These are phyloP conservation scores for Nasonia longicornis DNA, from an alignment of 1,140 invertebrate species.

Conservation along the genomic window DNA sequence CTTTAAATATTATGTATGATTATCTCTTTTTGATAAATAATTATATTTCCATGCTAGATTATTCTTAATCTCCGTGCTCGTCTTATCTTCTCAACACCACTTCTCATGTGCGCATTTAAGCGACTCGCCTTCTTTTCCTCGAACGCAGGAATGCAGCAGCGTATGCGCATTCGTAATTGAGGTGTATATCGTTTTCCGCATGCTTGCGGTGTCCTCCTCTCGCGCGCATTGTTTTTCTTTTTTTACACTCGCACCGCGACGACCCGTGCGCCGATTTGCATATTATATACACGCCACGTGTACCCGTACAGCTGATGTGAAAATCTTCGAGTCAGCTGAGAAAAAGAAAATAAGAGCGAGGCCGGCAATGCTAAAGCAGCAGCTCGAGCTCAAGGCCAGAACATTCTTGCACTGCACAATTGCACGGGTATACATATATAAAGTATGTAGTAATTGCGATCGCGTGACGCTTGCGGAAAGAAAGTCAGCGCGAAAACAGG, in stretches of 20 bases:
- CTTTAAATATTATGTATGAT: background rate
- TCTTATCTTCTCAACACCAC: too few relatives aligned
- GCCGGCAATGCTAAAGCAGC: background rate
- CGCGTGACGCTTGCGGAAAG: background rate
- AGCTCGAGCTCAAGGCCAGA: background rate
- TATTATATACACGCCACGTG: background rate
- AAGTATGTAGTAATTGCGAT: background rate
- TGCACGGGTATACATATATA: background rate
- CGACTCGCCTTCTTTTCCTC: too few relatives aligned
- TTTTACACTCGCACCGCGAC: background rate
- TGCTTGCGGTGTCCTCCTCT: background rate
- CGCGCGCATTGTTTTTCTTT: background rate
- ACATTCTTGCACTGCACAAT: background rate
- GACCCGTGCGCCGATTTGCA: too few relatives aligned
- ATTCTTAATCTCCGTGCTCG: background rate
- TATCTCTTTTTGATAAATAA: conserved; percentile 4
- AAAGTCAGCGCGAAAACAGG: background rate
- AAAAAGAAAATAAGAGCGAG: conserved; percentile 1
- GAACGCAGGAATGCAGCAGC: too few relatives aligned
- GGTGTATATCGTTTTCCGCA: background rate
- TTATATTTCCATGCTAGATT: background rate
- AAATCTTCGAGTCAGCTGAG: background rate
- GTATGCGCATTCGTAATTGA: background rate
- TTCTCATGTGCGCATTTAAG: too few relatives aligned
- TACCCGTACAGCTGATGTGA: background rate